phyloP scores from a whole-genome alignment of 2,888 invertebrate genomes.

The Cataglyphis albicans region DNA sequence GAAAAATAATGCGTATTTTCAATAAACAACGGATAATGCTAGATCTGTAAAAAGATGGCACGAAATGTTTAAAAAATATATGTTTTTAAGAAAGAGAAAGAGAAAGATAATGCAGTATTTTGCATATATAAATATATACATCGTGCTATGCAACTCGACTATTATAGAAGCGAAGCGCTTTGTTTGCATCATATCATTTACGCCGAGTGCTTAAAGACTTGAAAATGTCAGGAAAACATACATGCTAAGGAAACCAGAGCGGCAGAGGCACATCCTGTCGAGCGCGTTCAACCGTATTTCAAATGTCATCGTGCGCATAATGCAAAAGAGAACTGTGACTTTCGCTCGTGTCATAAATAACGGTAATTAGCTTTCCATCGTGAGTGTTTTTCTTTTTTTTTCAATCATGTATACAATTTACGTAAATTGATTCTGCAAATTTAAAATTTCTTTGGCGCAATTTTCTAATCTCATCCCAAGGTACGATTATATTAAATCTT shows the following conservation, averaged over 20 bases:
- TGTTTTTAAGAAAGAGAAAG: background rate
- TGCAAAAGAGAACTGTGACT: constrained; percentile 11
- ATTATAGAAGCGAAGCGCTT: background rate
- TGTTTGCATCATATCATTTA: constrained; percentile 26
- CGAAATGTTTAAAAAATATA: background rate
- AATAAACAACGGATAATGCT: background rate
- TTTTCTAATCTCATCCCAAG: background rate
- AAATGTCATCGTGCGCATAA: constrained; percentile 19
- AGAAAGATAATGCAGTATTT: background rate
- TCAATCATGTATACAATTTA: background rate
- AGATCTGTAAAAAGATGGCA: background rate
- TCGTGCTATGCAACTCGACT: constrained; percentile 10
- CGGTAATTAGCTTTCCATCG: background rate
- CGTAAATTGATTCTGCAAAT: background rate
- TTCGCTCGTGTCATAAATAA: constrained; percentile 19
- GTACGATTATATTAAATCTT: background rate
- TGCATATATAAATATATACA: background rate
- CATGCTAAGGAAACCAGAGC: constrained; percentile 34
- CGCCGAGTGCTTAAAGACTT: constrained; percentile 7
- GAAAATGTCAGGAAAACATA: constrained; percentile 31
- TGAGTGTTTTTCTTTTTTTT: background rate
- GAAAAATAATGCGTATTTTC: constrained; percentile 2
- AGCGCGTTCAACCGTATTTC: constrained; percentile 7
- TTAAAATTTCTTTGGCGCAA: background rate
- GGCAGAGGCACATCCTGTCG: background rate